Base-by-base conservation (phyloP, 2,888 invertebrate species). In the Schizotus pectinicornis region DNA sequence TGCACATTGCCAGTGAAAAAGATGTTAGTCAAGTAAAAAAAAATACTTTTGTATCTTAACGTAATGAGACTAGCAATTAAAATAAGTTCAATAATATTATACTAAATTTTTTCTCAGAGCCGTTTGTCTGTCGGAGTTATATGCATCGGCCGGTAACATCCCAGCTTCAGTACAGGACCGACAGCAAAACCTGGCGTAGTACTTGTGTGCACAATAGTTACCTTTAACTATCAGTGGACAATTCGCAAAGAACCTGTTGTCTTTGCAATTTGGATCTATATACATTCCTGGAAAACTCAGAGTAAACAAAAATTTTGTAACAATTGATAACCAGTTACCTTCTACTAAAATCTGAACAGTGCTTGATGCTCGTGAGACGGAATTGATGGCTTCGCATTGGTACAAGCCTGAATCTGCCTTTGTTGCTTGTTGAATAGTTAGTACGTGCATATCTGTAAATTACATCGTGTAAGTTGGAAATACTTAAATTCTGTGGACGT, bases 181-280 rank as follows among this genome's bases (percentile, higher is more conserved):
- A 81, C 97, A 98, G 80, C 97, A 98, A 86, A 95, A 95, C 61
- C 86, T 86, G 64, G 94, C 93, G 80, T 97, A 98, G 81, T 95
- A 97, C 65, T 85, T 84, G 81, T 97, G 94, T n/a, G 83, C 82
- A 78, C 97, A 98, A 78, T 90, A 93, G 55, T 85, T 85, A 55
- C 89, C 94, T 72, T 85, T 83, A 2, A 97, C 94, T 70, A 97
- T 96, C 53, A 96, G 84, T 38, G 85, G 83, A 79, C 97, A 98
- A 76, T 95, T 92, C 49, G 96, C 95, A 77, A 94, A 92, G 84
- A 87, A 90, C 37, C 88, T 87, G 75, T 90, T 94, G 81, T 97
- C 96, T 45, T 87, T 88, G 77, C 97, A 97, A 71, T 87, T 87
- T 7, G 90, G 86, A 69, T 91, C 88, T 46, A 95, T 85, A 72